Conservation (phyloP, 1,140 invertebrate genomes). For the Sipha flava region DNA sequence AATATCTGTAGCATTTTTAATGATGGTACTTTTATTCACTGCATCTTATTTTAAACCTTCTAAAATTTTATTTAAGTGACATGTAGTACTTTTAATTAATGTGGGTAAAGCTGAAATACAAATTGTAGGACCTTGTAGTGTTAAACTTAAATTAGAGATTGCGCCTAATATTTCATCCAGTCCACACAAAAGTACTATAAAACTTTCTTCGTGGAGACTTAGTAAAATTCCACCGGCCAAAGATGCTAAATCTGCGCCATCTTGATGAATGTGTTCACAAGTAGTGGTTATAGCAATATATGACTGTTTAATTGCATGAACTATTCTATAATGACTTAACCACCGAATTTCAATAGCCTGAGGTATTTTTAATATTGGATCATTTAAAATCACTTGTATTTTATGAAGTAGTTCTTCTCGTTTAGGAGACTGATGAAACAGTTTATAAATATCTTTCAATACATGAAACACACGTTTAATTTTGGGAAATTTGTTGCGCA, state of each 20-base stretch:
- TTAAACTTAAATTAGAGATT: constrained; percentile 6
- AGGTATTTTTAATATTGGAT: neutral
- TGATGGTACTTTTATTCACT: neutral
- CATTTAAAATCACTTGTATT: neutral
- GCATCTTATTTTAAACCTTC: neutral
- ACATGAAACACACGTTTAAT: neutral
- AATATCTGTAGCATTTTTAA: neutral
- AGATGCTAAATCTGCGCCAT: neutral
- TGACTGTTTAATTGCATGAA: neutral
- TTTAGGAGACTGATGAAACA: neutral
- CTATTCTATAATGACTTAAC: neutral
- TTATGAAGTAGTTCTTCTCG: neutral
- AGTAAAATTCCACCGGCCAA: neutral
- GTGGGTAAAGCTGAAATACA: neutral
- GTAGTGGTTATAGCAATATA: neutral
- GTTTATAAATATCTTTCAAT: neutral
- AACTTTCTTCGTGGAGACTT: constrained; percentile 1
- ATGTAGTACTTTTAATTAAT: neutral
- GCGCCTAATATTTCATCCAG: neutral
- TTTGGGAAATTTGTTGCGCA: neutral
- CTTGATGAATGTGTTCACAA: neutral
- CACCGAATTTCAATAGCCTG: neutral
- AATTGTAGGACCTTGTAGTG: neutral
- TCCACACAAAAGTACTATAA: neutral
- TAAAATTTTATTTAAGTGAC: neutral